A percentile compares a stretch with the other conserved stretches of the same genome.
phyloP scores from a whole-genome alignment of 2,113 vertebrate species.

The Tetraodon nigroviridis region DNA sequence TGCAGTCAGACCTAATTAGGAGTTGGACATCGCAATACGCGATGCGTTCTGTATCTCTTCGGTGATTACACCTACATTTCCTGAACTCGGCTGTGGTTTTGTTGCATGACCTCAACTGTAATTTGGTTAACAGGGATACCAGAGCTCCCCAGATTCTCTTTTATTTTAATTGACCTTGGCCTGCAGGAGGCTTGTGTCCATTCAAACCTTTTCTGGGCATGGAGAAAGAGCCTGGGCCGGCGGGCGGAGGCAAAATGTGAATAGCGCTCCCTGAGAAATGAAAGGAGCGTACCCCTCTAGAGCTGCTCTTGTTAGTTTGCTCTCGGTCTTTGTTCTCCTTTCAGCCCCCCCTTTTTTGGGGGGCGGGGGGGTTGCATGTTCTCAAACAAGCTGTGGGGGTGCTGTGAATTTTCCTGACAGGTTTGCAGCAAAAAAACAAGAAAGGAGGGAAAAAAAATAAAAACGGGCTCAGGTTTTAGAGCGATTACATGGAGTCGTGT shows the following conservation, averaged over 20 bases:
- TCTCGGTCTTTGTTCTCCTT: constrained; percentile 60
- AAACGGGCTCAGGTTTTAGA: constrained; percentile 18
- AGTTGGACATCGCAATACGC: too few species aligned
- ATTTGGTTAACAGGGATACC: constrained; percentile 59
- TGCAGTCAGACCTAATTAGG: constrained; percentile 11
- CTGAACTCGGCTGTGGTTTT: constrained; percentile 31
- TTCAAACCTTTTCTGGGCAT: constrained; percentile 58
- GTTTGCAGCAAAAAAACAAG: constrained; percentile 9
- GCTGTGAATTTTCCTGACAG: constrained; percentile 42
- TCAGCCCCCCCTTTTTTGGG: constrained; percentile 52
- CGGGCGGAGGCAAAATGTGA: constrained; percentile 38
- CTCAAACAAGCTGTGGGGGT: constrained; percentile 57
- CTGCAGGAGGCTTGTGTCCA: constrained; percentile 65
- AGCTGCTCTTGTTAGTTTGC: constrained; percentile 62
- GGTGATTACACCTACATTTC: too few species aligned
- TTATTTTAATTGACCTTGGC: constrained; percentile 71
- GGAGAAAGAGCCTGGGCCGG: constrained; percentile 25
- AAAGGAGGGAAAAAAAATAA: background rate
- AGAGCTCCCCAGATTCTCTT: constrained; percentile 47
- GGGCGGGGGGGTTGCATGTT: constrained; percentile 55
- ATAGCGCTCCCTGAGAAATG: constrained; percentile 54
- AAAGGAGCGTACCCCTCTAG: constrained; percentile 47
- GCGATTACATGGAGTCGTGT: background rate
- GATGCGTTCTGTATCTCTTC: too few species aligned
- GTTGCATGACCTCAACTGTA: constrained; percentile 49